Evolutionary conservation across 2,797 vertebrate genomes (phyloP), one percentile per base, ranked within the genome.

Genomic region (Tamandua tetradactyla): DNA sequence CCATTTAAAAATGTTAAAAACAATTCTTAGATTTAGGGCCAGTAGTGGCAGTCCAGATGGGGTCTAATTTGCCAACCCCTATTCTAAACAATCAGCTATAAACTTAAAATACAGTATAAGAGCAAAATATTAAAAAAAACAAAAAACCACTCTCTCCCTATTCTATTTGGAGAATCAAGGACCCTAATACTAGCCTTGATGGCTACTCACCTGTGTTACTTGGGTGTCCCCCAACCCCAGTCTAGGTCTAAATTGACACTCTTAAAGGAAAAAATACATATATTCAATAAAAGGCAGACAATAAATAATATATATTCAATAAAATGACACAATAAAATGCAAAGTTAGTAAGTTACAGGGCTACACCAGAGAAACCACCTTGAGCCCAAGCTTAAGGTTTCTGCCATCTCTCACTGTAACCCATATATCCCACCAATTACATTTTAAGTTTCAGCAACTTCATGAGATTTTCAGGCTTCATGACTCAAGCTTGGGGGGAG

Each of bases 381-480:
- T 40, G 57, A 64, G 62, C 25, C 3, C 13, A 44, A 96, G 89
- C 3, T 44, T 69, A 42, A 7, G n/a, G 86, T 44, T 94, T 84
- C 90, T 84, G 91, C 87, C 80, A 93, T 94, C 89, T 94, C 93
- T 93, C 92, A 79, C 30, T 85, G 72, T 72, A 96, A 64, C 18
- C 47, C 84, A 81, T 88, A 94, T 52, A 94, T 92, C 1, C 82
- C 44, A 82, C 82, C 94, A 94, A 93, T 89, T 91, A 93, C 86
- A 95, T 93, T 90, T 93, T 76, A 93, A 87, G 83, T 96, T 96
- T 95, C 87, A 95, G 93, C 84, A 94, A 81, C 96, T 96, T 98
- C 97, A 98, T 98, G 98, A 97, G 95, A 97, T 98, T 98, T 98
- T 97, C 94, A 96, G 95, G 95, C 97, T 97, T 97, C 97, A 98